A percentile compares a stretch with the other conserved stretches of the same genome.
Evolutionary conservation across 2,797 vertebrate genomes (phyloP).

Genomic region (Pseudomugil tenellus): DNA sequence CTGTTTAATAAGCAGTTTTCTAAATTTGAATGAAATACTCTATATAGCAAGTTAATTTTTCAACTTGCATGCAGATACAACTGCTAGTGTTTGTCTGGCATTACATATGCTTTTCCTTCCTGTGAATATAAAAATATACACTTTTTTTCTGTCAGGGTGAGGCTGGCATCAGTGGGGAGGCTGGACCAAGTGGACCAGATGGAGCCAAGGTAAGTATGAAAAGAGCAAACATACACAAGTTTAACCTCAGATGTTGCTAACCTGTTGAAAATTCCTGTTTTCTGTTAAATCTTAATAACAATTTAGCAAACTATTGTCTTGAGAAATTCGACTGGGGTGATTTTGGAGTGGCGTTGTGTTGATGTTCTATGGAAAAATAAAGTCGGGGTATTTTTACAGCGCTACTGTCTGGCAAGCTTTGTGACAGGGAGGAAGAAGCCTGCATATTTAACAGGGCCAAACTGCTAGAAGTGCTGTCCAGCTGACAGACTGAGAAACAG

Average conservation of each 20-base stretch:
- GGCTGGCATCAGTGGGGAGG: constrained; percentile 88
- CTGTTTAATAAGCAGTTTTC: neutral
- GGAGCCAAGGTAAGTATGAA: constrained; percentile 87
- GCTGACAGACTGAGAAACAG: constrained; percentile 46
- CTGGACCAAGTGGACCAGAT: constrained; percentile 84
- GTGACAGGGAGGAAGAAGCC: constrained; percentile 23
- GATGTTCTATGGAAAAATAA: constrained; percentile 43
- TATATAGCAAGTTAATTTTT: neutral
- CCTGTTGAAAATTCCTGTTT: constrained; percentile 30
- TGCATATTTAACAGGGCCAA: constrained; percentile 37
- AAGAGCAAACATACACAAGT: neutral
- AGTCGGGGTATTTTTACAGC: constrained; percentile 52
- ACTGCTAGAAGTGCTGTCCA: constrained; percentile 24
- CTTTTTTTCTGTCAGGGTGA: constrained; percentile 84
- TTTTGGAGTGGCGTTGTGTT: constrained; percentile 39
- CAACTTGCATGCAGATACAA: neutral
- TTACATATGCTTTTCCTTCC: constrained; percentile 22
- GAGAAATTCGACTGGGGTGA: constrained; percentile 35
- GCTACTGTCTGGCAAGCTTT: constrained; percentile 49
- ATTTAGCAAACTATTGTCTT: constrained; percentile 28
- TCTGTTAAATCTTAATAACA: constrained; percentile 30
- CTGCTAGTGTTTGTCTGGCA: neutral
- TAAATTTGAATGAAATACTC: neutral
- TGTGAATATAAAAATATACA: constrained; percentile 12
- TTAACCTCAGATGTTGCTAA: constrained; percentile 3